Base-by-base conservation (phyloP, 2,888 invertebrate species). In the Spilosoma lubricipeda region DNA sequence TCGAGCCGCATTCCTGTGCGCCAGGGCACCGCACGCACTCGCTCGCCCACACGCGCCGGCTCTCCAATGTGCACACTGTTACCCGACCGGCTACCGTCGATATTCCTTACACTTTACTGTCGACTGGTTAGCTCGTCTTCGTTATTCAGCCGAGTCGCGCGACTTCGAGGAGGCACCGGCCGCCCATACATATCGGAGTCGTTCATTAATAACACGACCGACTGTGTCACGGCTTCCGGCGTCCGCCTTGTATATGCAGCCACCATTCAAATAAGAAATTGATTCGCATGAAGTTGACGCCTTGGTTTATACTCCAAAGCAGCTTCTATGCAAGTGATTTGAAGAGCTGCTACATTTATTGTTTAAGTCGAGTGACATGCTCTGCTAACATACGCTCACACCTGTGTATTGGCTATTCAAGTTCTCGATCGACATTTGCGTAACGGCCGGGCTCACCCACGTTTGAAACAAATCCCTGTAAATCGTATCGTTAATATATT, bases 1-100 rank as follows among this genome's bases (percentile, higher is more conserved):
- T 90, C 92, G 92, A 91, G 89, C 94, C 93, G 93, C 95, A 95
- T 95, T 95, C 95, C 94, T 94, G 91, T 91, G 94, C 93, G 93
- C 92, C 89, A 84, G 93, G 93, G 93, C 93, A 90, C 86, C 90
- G 89, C 91, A 89, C 93, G 90, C 91, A 88, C 89, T 88, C 89
- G 85, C 90, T 88, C 93, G 92, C 94, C 91, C 91, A 91, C 93
- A 91, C 90, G 89, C 91, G 85, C 90, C 87, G 88, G 83, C 82
- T 80, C 81, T 80, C 80, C 80, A 79, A 86, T 82, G 86, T 82
- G 82, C 81, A 81, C 82, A 82, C 82, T 80, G 83, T 77, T 81
- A 83, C 69, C 80, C 83, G 83, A 80, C 80, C 86, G 79, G 76
- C 81, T 83, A 74, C 75, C 74, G 77, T 67, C 75, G 83, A 69